These are phyloP conservation scores for Leuciscus idus DNA, from an alignment of 2,113 vertebrate species.

Conservation along the genomic window DNA sequence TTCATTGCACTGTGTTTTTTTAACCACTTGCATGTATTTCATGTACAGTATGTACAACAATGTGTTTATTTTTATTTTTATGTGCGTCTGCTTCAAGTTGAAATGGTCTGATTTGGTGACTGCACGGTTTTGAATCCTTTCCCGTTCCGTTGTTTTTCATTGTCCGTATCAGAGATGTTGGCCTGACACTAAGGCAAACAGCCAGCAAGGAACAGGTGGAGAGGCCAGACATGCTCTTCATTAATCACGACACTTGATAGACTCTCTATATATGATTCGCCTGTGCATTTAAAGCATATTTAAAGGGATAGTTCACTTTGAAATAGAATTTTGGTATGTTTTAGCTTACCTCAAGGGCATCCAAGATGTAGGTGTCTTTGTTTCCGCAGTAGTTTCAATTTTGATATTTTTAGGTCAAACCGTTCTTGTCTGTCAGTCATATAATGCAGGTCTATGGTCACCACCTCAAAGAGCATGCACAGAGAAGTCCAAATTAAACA, in stretches of 20 bases:
- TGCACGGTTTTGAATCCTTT: not conserved
- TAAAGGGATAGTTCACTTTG: too few relatives aligned
- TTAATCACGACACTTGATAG: slow-evolving; percentile 28
- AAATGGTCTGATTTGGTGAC: not conserved
- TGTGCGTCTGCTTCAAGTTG: not conserved
- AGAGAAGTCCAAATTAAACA: too few relatives aligned
- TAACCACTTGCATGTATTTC: not conserved
- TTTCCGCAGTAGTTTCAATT: too few relatives aligned
- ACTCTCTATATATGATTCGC: slow-evolving; percentile 27
- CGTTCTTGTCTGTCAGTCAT: too few relatives aligned
- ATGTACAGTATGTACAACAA: not conserved
- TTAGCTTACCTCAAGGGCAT: too few relatives aligned
- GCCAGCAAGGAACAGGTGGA: slow-evolving; percentile 21
- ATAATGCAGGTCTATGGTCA: too few relatives aligned
- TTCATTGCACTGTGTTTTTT: not conserved
- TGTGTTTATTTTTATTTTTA: too few relatives aligned
- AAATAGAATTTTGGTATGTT: too few relatives aligned
- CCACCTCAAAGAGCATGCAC: too few relatives aligned
- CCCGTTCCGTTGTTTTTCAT: not conserved
- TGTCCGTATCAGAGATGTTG: slow-evolving; percentile 26
- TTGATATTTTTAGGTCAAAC: too few relatives aligned
- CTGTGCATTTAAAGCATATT: not conserved
- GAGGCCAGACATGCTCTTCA: slow-evolving; percentile 13
- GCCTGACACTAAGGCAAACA: not conserved
- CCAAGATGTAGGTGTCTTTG: too few relatives aligned